Evolutionary conservation across 2,113 vertebrate species (phyloP).

Genomic region (Urocitellus parryii): DNA sequence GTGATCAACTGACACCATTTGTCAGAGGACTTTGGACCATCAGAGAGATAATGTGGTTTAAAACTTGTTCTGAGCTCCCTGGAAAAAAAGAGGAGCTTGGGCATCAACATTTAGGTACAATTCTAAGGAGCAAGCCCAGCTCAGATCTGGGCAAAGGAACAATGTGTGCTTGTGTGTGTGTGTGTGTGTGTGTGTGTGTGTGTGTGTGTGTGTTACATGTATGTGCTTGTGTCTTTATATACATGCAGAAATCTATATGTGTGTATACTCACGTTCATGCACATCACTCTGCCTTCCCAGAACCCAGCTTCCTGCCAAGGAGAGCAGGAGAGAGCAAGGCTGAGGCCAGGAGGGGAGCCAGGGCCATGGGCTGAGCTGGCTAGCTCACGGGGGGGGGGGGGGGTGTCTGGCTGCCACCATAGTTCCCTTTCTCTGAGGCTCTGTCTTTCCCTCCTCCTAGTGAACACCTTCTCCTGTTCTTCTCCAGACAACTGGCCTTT

Average conservation of each 20-base stretch:
- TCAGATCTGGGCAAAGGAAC: not conserved
- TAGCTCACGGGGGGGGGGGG: not conserved
- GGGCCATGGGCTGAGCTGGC: not conserved
- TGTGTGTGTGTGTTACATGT: no score
- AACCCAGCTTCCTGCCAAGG: not conserved
- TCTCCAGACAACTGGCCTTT: not conserved
- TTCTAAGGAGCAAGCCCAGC: not conserved
- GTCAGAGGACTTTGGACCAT: not conserved
- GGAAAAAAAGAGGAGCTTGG: not conserved
- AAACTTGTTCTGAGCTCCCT: conserved; percentile 30
- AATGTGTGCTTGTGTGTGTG: not conserved
- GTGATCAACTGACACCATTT: not conserved
- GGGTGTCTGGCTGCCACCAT: not conserved
- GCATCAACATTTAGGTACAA: not conserved
- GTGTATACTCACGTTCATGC: not conserved
- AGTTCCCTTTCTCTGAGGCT: not conserved
- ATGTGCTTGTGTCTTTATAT: no score
- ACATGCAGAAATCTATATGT: no score
- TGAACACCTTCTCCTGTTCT: not conserved
- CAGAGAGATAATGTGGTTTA: not conserved
- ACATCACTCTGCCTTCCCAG: not conserved
- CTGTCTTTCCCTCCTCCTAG: not conserved
- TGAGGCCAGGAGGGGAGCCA: not conserved
- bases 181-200: no score
- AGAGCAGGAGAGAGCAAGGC: not conserved